phyloP scores from a whole-genome alignment of 2,888 invertebrate genomes.

The Melangyna quadrimaculata region DNA sequence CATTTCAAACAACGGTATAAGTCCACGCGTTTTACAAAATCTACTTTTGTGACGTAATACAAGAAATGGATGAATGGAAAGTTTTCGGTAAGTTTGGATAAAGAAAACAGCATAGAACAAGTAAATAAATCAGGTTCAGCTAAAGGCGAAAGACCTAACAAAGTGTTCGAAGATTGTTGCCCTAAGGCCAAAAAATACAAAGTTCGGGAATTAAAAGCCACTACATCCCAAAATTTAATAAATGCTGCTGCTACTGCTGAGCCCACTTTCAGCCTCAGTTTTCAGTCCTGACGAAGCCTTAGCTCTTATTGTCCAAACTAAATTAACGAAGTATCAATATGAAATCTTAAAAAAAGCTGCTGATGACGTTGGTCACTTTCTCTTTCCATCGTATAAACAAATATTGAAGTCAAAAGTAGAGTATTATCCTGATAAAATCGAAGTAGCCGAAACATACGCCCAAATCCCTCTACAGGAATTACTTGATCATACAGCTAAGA shows the following conservation, averaged over 20 bases:
- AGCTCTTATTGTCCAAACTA: too few species aligned
- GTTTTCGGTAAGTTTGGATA: too few species aligned
- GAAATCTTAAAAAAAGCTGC: conserved; percentile 9
- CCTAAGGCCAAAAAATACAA: background rate
- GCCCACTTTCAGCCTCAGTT: background rate
- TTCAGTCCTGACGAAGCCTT: background rate
- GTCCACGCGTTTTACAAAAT: too few species aligned
- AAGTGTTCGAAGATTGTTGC: background rate
- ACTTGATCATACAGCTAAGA: conserved; percentile 16
- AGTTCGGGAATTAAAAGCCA: background rate
- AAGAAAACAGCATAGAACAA: too few species aligned
- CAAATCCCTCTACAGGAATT: conserved; percentile 4
- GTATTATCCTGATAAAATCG: background rate
- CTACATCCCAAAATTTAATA: background rate
- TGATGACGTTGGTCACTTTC: conserved; percentile 15
- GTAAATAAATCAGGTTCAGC: too few species aligned
- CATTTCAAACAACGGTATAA: too few species aligned
- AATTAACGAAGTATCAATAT: conserved; percentile 3
- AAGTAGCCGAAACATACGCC: conserved; percentile 2
- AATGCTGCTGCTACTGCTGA: background rate
- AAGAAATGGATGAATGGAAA: too few species aligned
- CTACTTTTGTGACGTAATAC: too few species aligned
- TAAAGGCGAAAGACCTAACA: conserved; percentile 5
- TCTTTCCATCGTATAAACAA: conserved; percentile 14
- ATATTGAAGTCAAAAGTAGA: conserved; percentile 21